Percentiles rank a stretch among this genome's conserved stretches.
phyloP scores from a whole-genome alignment of 2,113 vertebrate species.

The Lynx canadensis region DNA sequence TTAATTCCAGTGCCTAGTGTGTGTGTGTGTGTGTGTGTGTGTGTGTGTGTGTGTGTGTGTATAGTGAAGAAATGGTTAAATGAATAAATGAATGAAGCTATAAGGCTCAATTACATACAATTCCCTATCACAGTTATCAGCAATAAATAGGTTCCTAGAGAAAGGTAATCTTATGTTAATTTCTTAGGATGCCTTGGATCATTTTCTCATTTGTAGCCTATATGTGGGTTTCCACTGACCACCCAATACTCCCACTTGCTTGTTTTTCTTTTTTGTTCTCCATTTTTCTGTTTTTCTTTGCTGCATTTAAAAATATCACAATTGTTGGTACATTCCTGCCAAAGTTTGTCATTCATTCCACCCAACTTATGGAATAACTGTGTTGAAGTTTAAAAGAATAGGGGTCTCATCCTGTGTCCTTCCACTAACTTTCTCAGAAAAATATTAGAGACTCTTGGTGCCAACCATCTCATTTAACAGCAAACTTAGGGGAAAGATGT shows the following conservation, averaged over 20 bases:
- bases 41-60: background rate
- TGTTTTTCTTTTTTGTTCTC: background rate
- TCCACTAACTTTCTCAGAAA: background rate
- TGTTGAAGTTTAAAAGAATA: background rate
- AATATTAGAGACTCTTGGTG: background rate
- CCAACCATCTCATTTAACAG: constrained; percentile 5
- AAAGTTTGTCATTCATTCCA: background rate
- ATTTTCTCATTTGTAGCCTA: background rate
- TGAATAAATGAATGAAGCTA: background rate
- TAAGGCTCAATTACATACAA: background rate
- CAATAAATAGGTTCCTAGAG: background rate
- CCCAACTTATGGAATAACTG: background rate
- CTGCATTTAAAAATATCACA: background rate
- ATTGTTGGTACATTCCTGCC: background rate
- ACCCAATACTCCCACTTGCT: background rate
- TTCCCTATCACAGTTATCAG: background rate
- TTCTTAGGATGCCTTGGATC: background rate
- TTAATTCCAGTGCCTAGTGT: background rate
- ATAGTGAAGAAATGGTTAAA: constrained; percentile 18
- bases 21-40: too few relatives aligned
- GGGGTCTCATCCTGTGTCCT: background rate
- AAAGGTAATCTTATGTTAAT: background rate
- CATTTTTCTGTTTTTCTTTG: background rate
- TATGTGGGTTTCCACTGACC: background rate
- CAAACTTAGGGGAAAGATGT: background rate